Evolutionary conservation across 2,888 invertebrate species (phyloP).

Genomic region (Plebejus melissa): DNA sequence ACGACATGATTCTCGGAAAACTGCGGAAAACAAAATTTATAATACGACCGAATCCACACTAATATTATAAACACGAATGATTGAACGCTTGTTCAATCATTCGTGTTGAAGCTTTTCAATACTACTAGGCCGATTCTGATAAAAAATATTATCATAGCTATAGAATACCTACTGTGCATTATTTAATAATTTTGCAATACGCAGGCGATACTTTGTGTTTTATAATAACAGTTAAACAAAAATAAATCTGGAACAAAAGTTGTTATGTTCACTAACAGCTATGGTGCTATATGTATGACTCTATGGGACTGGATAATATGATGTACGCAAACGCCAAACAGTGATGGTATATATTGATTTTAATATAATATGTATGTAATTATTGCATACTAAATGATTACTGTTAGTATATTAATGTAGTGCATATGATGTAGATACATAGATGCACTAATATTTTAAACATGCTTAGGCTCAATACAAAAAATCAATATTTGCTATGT

Average conservation of each 20-base stretch:
- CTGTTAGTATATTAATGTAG: conserved; percentile 1
- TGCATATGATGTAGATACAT: background rate
- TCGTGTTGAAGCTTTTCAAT: too few species aligned
- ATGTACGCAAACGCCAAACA: background rate
- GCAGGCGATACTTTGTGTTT: too few species aligned
- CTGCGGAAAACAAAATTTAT: background rate
- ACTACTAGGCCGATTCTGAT: too few species aligned
- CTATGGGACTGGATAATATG: background rate
- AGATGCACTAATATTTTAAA: background rate
- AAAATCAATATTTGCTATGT: too few species aligned
- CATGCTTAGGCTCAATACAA: background rate
- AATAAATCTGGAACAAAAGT: background rate
- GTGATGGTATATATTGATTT: background rate
- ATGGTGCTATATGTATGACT: background rate
- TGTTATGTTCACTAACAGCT: background rate
- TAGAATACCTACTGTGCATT: too few species aligned
- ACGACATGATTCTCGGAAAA: background rate
- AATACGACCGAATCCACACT: too few species aligned
- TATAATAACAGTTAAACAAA: background rate
- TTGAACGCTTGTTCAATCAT: too few species aligned
- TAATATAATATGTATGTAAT: background rate
- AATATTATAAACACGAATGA: too few species aligned
- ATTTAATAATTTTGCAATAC: too few species aligned
- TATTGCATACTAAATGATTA: background rate
- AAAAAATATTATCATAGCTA: too few species aligned